A percentile compares a stretch with the other conserved stretches of the same genome.
Evolutionary conservation across 2,797 vertebrate species (phyloP).

Genomic region (Danio jaintianensis): DNA sequence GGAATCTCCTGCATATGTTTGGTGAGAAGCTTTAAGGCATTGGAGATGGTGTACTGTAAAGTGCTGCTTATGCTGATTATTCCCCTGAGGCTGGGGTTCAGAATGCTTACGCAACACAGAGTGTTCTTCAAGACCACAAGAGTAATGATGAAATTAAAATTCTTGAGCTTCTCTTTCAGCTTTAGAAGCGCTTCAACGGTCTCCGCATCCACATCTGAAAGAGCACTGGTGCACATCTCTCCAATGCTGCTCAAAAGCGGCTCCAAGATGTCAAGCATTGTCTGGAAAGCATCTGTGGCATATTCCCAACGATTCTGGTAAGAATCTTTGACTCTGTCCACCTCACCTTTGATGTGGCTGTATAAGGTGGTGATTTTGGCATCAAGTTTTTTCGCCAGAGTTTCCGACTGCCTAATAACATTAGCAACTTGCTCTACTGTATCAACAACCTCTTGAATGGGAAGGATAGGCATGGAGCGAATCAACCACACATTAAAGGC

Average conservation of each 20-base stretch:
- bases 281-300: slow-evolving; percentile 91
- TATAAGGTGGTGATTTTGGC: slow-evolving; percentile 85
- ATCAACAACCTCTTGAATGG: slow-evolving; percentile 87
- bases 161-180: slow-evolving; percentile 87
- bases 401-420: slow-evolving; percentile 85
- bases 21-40: slow-evolving; percentile 93
- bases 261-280: slow-evolving; percentile 91
- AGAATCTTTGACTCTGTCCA: slow-evolving; percentile 85
- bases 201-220: slow-evolving; percentile 82
- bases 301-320: slow-evolving; percentile 88
- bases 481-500: slow-evolving; percentile 96
- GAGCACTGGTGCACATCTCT: slow-evolving; percentile 78
- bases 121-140: slow-evolving; percentile 93
- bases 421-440: slow-evolving; percentile 88
- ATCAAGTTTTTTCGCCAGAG: slow-evolving; percentile 85
- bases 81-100: slow-evolving; percentile 96
- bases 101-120: slow-evolving; percentile 95
- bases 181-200: slow-evolving; percentile 83
- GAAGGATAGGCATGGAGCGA: slow-evolving; percentile 88
- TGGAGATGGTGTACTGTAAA: slow-evolving; percentile 92
- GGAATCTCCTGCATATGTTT: slow-evolving; percentile 96
- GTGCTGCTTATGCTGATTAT: slow-evolving; percentile 92
- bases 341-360: slow-evolving; percentile 86
- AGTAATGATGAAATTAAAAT: slow-evolving; percentile 95
- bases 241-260: slow-evolving; percentile 90